Base-by-base conservation (phyloP, 2,888 invertebrate genomes). In the Napeogenes inachia region DNA sequence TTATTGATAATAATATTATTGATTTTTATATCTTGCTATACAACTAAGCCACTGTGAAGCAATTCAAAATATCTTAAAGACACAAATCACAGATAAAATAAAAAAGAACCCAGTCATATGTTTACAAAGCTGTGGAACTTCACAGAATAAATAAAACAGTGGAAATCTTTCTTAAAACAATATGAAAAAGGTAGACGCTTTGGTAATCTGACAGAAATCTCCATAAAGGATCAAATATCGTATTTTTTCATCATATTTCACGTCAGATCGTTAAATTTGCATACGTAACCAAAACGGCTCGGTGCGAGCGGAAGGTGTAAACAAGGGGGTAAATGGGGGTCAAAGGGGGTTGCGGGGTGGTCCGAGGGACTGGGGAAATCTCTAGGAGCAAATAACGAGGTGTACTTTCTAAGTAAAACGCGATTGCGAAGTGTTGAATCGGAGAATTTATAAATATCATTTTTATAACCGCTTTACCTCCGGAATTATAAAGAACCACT, bases 221-320 rank as follows among this genome's bases (percentile, higher is more conserved):
- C 56, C 62, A 62, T 64, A 59, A 53, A 45, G 59, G 56, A 62
- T 60, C 66, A 58, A 66, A 60, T 60, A 62, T 65, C 57, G 56
- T 56, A 60, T 61, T 66, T 60, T 61, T 61, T 63, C 54, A 59
- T 42, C 64, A 70, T 69, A 71, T 67, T 66, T 70, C 70, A 64
- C 68, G 67, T 57, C 54, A 63, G 66, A 68, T 70, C 70, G 71
- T 72, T 71, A 69, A 68, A 76, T 76, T 77, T 71, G 70, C 75
- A 77, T 77, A 76, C 64, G 71, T 68, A 64, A 70, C 65, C 65
- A 45, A 67, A 67, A 65, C 65, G 62, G 62, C 46, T 64, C 64
- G 61, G 67, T 47, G 61, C 53, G 68, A 65, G 60, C 71, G 70
- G 72, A 74, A 74, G 73, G 71, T 73, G 71, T 72, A 74, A 75